These are phyloP conservation scores for Rhagonycha lutea DNA, from an alignment of 2,888 invertebrate genomes.

Conservation along the genomic window DNA sequence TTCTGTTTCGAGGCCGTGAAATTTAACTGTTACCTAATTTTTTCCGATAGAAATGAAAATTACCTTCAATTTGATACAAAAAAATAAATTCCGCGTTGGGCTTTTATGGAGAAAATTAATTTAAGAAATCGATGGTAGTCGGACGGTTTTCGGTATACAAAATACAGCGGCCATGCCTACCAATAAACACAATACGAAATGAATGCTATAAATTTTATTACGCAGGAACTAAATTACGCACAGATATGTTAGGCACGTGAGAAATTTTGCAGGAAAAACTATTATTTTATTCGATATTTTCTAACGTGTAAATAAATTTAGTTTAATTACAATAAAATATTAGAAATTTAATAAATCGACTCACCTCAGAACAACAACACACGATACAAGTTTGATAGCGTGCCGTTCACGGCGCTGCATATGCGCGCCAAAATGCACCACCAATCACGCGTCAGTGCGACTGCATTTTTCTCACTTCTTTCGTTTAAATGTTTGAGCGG, in stretches of 20 bases:
- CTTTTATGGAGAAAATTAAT: conserved; percentile 48
- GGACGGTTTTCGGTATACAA: conserved; percentile 27
- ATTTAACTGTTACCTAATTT: conserved; percentile 32
- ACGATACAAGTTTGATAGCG: conserved; percentile 43
- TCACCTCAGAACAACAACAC: conserved; percentile 41
- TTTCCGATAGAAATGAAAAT: conserved; percentile 40
- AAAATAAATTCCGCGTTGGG: conserved; percentile 20
- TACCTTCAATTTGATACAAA: conserved; percentile 41
- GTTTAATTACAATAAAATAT: conserved; percentile 50
- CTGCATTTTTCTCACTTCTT: not conserved
- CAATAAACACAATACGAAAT: conserved; percentile 27
- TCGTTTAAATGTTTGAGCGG: not conserved
- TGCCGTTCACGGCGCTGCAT: conserved; percentile 48
- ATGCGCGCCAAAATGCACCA: conserved; percentile 50
- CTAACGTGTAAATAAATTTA: conserved; percentile 45
- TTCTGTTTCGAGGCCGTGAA: conserved; percentile 35
- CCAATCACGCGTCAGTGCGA: conserved; percentile 41
- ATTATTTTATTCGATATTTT: conserved; percentile 48
- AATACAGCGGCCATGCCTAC: conserved; percentile 49
- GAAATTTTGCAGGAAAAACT: conserved; percentile 53
- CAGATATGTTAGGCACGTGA: conserved; percentile 36
- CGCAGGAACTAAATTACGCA: conserved; percentile 39
- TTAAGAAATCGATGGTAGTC: conserved; percentile 41
- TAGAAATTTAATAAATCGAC: conserved; percentile 46
- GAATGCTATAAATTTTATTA: conserved; percentile 50